Evolutionary conservation across 2,797 vertebrate species (phyloP).

Genomic region (Tolypeutes matacus): DNA sequence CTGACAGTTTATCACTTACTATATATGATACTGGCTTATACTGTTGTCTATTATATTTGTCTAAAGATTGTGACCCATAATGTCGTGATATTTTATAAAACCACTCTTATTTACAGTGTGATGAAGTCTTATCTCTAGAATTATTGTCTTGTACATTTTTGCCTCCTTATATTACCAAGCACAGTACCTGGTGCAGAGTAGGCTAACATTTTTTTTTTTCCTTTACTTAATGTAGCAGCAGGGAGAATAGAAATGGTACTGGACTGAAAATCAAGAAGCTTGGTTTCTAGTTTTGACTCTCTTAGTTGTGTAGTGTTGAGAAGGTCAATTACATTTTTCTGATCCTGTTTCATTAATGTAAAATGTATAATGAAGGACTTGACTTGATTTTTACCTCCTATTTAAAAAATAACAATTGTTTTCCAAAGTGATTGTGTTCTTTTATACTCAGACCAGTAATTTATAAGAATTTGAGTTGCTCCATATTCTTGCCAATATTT

Average conservation of each 20-base stretch:
- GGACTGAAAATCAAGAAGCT: neutral
- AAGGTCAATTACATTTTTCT: neutral
- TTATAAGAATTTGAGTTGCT: conserved; percentile 1
- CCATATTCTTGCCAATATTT: neutral
- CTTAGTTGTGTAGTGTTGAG: neutral
- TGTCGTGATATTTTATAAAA: neutral
- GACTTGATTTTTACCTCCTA: neutral
- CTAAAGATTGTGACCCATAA: neutral
- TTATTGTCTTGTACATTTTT: neutral
- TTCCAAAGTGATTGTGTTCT: too few species aligned
- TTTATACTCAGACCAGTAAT: neutral
- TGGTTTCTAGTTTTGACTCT: neutral
- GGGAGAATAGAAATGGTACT: neutral
- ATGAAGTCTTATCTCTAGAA: neutral
- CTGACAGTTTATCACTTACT: neutral
- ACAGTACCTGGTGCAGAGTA: neutral
- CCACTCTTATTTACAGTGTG: neutral
- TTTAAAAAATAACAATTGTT: neutral
- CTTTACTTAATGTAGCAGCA: neutral
- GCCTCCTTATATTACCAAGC: neutral
- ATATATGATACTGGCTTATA: neutral
- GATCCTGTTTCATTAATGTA: neutral
- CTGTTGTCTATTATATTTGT: neutral
- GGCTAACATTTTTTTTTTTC: neutral
- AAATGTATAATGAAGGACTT: neutral